Evolutionary conservation across 2,888 invertebrate species (phyloP), one percentile per base, ranked within the genome.

Genomic region (Drosophila nigritarsus): DNA sequence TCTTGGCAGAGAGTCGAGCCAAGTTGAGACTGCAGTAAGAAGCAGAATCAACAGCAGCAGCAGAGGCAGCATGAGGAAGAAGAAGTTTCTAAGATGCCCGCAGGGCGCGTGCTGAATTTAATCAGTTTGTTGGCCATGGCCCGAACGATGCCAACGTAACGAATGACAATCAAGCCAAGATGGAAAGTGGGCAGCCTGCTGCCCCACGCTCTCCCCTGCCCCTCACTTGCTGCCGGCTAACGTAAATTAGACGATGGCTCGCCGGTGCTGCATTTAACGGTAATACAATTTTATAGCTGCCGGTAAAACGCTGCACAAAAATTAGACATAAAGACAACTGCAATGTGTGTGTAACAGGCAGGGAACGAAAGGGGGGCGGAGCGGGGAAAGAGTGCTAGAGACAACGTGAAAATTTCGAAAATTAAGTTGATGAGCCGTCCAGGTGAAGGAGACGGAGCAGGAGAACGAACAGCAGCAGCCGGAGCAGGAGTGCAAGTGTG

Each of bases 41-140:
- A 82, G 88, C 15, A 20, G 32, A 9, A 53, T 15, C 8, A 54
- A 18, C 9, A 90, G 79, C 81, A 83, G 15, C 20, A 3, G 45
- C 24, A 45, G 24, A 20, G 24, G 8, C 45, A 66, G 59, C 73
- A 77, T 85, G 83, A 82, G 34, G 24, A 34, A 24, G 34, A 27
- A 90, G 89, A 88, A 91, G 89, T 90, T 91, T 76, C 71, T 78
- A 91, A 90, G 91, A 90, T 86, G 90, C 90, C 91, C 83, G 87
- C 83, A 92, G 92, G 91, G 91, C 92, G 91, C 92, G 92, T 92
- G 92, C 92, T 91, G 89, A 91, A 92, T 91, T 91, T 91, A 87
- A 91, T 87, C 91, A 87, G 87, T 87, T 87, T 90, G 90, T 90
- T 80, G 90, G 84, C 86, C 89, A 86, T 79, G 73, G 83, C 75